A percentile compares a stretch with the other conserved stretches of the same genome.
phyloP scores from a whole-genome alignment of 2,113 vertebrate genomes.

The human region GRCh38 chr21:35627001-35627500 shows the following conservation, averaged over 20 bases:
- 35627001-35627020: not conserved
- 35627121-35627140: not conserved
- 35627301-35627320: not conserved
- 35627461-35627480: not conserved
- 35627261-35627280: not conserved
- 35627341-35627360: not conserved
- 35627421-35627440: not conserved
- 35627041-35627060: not conserved
- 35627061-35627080: not conserved
- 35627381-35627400: not conserved
- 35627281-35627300: not conserved
- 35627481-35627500: not conserved
- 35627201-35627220: not conserved
- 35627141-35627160: not conserved
- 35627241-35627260: not conserved
- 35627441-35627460: not conserved
- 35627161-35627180: not conserved
- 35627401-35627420: not conserved
- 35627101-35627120: not conserved
- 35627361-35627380: not conserved
- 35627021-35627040: not conserved
- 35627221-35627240: not conserved
- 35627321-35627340: not conserved
- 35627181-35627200: not conserved
- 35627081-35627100: not conserved